A percentile compares a stretch with the other conserved stretches of the same genome.
Conservation (phyloP, 1,140 invertebrate genomes). For the Latrodectus geometricus region DNA sequence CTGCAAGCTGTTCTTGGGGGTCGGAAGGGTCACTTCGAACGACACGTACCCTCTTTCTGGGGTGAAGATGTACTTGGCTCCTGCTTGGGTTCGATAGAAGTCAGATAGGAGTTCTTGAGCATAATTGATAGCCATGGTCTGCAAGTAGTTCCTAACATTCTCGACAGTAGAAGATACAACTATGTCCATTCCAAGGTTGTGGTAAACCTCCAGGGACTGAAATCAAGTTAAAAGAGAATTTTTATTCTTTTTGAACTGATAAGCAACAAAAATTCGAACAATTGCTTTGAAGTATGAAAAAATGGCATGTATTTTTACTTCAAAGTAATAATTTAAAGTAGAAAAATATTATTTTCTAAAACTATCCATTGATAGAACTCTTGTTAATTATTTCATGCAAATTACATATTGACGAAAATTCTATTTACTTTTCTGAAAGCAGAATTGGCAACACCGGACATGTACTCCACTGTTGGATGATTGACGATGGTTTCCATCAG, state of each 20-base stretch:
- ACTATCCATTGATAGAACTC: not conserved
- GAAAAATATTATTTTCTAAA: not conserved
- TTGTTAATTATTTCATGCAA: too few relatives aligned
- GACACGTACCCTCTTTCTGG: slow-evolving; percentile 40
- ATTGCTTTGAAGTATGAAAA: not conserved
- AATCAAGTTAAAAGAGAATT: not conserved
- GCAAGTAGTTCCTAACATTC: slow-evolving; percentile 3
- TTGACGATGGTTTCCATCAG: slow-evolving; percentile 30
- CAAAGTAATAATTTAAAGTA: not conserved
- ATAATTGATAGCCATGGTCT: slow-evolving; percentile 1
- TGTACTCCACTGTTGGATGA: slow-evolving; percentile 32
- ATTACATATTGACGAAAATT: too few relatives aligned
- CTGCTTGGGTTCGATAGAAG: slow-evolving; percentile 28
- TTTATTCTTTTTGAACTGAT: not conserved
- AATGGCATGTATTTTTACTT: not conserved
- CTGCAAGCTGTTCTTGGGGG: not conserved
- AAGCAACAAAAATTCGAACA: not conserved
- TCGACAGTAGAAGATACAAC: slow-evolving; percentile 1
- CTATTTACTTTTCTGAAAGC: slow-evolving; percentile 25
- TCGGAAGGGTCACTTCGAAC: slow-evolving; percentile 47
- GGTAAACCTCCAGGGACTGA: slow-evolving; percentile 43
- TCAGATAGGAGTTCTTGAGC: slow-evolving; percentile 42
- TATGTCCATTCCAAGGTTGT: slow-evolving; percentile 40
- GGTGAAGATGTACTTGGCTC: slow-evolving; percentile 44
- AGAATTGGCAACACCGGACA: slow-evolving; percentile 30